These are phyloP conservation scores for Phocoena phocoena DNA, from an alignment of 2,113 vertebrate species.

Conservation along the genomic window DNA sequence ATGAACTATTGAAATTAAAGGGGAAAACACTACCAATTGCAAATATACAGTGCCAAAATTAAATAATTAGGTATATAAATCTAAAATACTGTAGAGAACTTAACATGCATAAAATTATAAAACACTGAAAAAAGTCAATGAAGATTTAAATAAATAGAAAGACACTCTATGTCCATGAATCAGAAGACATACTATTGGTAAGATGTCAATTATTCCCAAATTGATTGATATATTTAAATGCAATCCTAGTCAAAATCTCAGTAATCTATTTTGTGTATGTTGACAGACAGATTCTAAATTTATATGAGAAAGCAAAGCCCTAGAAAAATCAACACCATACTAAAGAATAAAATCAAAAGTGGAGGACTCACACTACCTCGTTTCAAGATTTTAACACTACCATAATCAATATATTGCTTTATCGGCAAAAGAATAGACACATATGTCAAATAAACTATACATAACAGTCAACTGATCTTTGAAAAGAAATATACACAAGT, in stretches of 20 bases:
- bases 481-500: neutral
- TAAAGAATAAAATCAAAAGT: neutral
- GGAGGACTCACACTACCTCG: neutral
- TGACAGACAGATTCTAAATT: neutral
- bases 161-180: neutral
- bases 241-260: neutral
- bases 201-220: neutral
- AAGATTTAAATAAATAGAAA: neutral
- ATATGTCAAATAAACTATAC: neutral
- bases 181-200: neutral
- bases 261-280: neutral
- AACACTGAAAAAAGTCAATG: neutral
- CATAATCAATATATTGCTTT: neutral
- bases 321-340: neutral
- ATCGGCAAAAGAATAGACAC: neutral
- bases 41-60: neutral
- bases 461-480: neutral
- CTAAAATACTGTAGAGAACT: neutral
- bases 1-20: neutral
- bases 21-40: neutral
- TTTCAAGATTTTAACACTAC: neutral
- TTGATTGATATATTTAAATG: neutral
- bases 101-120: neutral
- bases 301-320: neutral
- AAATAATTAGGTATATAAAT: neutral